phyloP scores from a whole-genome alignment of 2,113 vertebrate species.

The Isurus oxyrinchus region DNA sequence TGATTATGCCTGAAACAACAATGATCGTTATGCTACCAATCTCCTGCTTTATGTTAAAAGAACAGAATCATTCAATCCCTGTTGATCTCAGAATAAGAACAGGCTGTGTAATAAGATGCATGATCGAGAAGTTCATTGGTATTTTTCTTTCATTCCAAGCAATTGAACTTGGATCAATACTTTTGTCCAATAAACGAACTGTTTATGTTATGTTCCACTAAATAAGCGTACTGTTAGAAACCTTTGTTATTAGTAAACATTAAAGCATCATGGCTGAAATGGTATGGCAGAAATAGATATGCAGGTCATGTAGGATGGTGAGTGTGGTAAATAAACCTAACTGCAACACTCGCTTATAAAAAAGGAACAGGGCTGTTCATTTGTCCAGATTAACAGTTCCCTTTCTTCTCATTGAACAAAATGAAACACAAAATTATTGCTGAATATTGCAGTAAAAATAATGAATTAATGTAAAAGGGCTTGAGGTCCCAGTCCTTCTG shows the following conservation, averaged over 20 bases:
- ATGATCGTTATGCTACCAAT: not conserved
- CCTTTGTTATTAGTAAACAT: not conserved
- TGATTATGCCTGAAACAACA: not conserved
- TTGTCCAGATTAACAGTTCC: not conserved
- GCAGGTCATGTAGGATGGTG: not conserved
- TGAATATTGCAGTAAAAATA: not conserved
- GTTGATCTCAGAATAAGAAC: not conserved
- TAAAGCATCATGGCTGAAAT: not conserved
- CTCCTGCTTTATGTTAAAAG: not conserved
- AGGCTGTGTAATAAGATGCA: not conserved
- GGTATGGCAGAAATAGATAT: not conserved
- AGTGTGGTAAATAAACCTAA: not conserved
- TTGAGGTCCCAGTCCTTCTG: not conserved
- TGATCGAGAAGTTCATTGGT: not conserved
- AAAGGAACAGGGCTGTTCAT: not conserved
- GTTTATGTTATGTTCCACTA: not conserved
- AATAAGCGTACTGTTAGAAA: not conserved
- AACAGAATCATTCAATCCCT: not conserved
- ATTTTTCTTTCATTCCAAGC: not conserved
- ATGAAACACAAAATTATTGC: not conserved
- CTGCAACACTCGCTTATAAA: not conserved
- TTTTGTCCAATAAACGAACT: conserved; percentile 9
- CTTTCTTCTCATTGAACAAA: not conserved
- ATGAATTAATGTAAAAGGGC: not conserved
- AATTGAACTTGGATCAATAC: not conserved